These are phyloP conservation scores for Eudiplozoon nipponicum DNA, from an alignment of 2,888 invertebrate genomes.

Conservation along the genomic window DNA sequence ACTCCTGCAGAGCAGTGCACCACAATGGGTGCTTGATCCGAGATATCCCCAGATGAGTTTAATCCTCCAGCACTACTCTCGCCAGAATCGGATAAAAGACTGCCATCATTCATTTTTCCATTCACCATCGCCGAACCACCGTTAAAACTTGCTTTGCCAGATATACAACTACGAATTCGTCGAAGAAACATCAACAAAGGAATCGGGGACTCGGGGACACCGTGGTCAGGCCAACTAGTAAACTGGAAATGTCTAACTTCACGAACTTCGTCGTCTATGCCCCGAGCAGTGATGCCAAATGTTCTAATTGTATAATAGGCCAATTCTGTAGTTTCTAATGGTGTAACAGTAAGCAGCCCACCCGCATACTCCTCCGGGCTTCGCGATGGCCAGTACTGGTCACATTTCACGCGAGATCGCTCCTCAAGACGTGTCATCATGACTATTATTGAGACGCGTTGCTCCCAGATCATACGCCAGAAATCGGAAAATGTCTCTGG, in stretches of 20 bases:
- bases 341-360: slow-evolving; percentile 63
- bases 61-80: too few species aligned
- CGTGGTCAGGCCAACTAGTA: slow-evolving; percentile 98
- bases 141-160: too few species aligned
- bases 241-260: slow-evolving; percentile 89
- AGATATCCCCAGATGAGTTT: too few species aligned
- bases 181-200: slow-evolving; percentile 82
- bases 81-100: too few species aligned
- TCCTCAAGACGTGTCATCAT: slow-evolving; percentile 99
- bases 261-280: slow-evolving; percentile 32
- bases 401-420: slow-evolving; percentile 53
- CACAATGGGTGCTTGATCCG: slow-evolving; percentile 37
- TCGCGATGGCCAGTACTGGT: slow-evolving; percentile 62
- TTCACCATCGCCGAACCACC: too few species aligned
- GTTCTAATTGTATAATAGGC: slow-evolving; percentile 90
- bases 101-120: not conserved
- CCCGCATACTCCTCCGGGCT: slow-evolving; percentile 51
- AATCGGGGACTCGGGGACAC: slow-evolving; percentile 84
- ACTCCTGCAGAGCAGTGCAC: slow-evolving; percentile 66
- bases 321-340: slow-evolving; percentile 70
- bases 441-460: slow-evolving; percentile 62
- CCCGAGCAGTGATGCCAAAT: slow-evolving; percentile 30
- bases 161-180: slow-evolving; percentile 46
- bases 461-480: slow-evolving; percentile 98
- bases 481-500: slow-evolving; percentile 89